A percentile compares a stretch with the other conserved stretches of the same genome.
phyloP scores from a whole-genome alignment of 2,888 invertebrate species.

The Diachrysia chrysitis region DNA sequence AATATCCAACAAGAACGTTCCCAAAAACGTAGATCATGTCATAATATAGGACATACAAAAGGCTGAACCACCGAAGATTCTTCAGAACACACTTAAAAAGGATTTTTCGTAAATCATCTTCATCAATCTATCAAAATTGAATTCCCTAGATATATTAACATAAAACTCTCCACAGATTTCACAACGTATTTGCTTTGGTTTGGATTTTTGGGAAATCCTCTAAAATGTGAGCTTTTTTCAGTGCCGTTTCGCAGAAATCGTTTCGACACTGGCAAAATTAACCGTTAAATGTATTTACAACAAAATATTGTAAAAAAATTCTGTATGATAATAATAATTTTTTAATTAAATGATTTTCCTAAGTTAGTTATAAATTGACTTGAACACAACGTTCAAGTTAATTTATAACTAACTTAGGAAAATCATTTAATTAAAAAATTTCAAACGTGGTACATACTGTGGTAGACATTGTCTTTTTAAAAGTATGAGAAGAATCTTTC shows the following conservation, averaged over 20 bases:
- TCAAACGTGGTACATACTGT: no score
- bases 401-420: no score
- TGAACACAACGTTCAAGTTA: no score
- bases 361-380: no score
- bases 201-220: neutral
- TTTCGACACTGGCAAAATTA: neutral
- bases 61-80: neutral
- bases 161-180: neutral
- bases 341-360: no score
- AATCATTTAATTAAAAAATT: no score
- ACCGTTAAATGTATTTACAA: neutral
- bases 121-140: neutral
- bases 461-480: no score
- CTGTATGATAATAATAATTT: no score
- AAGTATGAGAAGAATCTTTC: no score
- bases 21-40: no score
- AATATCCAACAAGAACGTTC: no score
- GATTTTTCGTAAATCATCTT: neutral
- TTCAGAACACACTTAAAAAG: neutral
- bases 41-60: neutral
- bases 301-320: no score
- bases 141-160: neutral
- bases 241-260: neutral
- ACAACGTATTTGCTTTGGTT: neutral
- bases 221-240: neutral